These are phyloP conservation scores for Mustela nigripes DNA, from an alignment of 2,113 vertebrate genomes.

Conservation along the genomic window DNA sequence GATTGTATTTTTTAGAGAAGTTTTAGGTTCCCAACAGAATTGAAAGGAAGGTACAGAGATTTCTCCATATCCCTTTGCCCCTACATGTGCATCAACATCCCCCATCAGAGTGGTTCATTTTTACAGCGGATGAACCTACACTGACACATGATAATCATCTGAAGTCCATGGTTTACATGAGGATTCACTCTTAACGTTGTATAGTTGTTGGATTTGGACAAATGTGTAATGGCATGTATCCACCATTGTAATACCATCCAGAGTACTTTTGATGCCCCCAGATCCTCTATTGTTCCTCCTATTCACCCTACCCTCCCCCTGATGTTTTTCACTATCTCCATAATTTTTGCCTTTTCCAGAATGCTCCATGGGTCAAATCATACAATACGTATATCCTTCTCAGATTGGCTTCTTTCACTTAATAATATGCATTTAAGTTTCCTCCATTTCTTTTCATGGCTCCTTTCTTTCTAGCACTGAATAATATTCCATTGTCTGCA, in stretches of 20 bases:
- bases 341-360: background rate
- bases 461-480: background rate
- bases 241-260: background rate
- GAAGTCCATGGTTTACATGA: background rate
- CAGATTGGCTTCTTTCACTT: background rate
- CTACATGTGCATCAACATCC: background rate
- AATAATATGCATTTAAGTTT: background rate
- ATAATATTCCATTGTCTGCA: background rate
- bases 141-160: background rate
- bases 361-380: background rate
- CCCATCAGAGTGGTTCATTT: background rate
- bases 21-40: background rate
- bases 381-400: background rate
- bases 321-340: background rate
- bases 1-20: background rate
- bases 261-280: background rate
- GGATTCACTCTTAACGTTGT: background rate
- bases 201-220: background rate
- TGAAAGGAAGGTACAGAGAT: background rate
- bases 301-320: background rate
- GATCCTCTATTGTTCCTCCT: background rate
- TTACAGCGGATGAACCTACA: background rate
- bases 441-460: background rate
- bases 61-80: background rate
- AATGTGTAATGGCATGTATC: background rate